phyloP scores from a whole-genome alignment of 2,888 invertebrate species.

The Ophion ellenae region DNA sequence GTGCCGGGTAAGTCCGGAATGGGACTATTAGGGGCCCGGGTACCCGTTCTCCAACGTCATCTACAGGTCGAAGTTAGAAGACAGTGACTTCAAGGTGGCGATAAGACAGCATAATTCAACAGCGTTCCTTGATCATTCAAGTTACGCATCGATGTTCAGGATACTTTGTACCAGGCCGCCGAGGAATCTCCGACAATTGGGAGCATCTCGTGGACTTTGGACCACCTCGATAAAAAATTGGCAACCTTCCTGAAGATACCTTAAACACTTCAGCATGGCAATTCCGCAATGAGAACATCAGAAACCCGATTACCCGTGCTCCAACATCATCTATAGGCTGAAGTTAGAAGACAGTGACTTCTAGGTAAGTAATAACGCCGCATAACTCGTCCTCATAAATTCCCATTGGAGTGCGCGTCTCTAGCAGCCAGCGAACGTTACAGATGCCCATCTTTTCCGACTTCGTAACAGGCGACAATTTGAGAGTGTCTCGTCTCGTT shows the following conservation, averaged over 20 bases:
- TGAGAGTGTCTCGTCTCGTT: neutral
- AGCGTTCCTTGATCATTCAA: too few species aligned
- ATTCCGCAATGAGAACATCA: too few species aligned
- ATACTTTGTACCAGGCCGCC: too few species aligned
- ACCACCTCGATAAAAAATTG: neutral
- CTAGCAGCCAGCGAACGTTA: neutral
- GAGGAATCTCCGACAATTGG: neutral
- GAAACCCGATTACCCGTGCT: too few species aligned
- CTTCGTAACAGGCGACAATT: slow-evolving; percentile 2
- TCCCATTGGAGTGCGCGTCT: neutral
- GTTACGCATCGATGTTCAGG: too few species aligned
- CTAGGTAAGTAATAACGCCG: neutral
- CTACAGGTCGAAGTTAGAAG: too few species aligned
- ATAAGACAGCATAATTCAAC: neutral
- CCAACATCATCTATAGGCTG: too few species aligned
- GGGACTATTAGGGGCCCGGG: too few species aligned
- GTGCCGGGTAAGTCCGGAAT: too few species aligned
- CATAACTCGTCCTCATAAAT: neutral
- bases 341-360: neutral
- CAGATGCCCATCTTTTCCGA: neutral
- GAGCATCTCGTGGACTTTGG: neutral
- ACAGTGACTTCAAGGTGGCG: neutral
- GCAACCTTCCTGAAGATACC: neutral
- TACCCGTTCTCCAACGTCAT: too few species aligned
- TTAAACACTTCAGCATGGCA: too few species aligned